Conservation (phyloP, 2,113 vertebrate species). For the Apteryx mantelli region DNA sequence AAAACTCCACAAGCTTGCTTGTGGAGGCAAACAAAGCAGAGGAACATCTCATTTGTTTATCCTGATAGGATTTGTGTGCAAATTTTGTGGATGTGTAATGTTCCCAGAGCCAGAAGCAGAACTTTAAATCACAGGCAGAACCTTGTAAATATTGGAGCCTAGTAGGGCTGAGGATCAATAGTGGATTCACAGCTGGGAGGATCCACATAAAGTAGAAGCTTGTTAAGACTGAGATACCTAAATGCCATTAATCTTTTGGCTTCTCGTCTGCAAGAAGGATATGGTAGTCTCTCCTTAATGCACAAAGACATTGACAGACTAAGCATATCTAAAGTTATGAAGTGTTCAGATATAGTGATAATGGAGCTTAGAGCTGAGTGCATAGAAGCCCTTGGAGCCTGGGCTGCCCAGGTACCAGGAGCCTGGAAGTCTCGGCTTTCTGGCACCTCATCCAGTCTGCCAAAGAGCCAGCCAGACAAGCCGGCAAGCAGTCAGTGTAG, state of each 20-base stretch:
- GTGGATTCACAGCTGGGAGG: neutral
- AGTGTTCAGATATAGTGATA: constrained; percentile 27
- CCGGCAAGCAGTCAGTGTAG: neutral
- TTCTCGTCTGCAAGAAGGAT: neutral
- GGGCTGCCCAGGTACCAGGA: constrained; percentile 30
- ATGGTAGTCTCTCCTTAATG: neutral
- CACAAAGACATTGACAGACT: neutral
- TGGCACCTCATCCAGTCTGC: constrained; percentile 26
- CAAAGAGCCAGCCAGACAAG: constrained; percentile 11
- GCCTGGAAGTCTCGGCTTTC: constrained; percentile 28
- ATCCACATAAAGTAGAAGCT: neutral
- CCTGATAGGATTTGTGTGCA: neutral
- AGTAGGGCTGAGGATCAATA: neutral
- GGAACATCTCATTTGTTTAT: neutral
- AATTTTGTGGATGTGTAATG: neutral
- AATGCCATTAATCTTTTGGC: neutral
- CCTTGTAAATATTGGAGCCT: neutral
- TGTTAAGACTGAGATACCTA: neutral
- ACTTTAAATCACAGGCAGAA: neutral
- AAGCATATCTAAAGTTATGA: neutral
- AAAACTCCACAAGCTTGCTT: neutral
- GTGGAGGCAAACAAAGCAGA: neutral
- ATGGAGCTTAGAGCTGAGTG: constrained; percentile 20
- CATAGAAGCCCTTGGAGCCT: neutral
- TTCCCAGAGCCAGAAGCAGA: neutral